Evolutionary conservation across 2,888 invertebrate genomes (phyloP).

Genomic region (Bombylius discolor): DNA sequence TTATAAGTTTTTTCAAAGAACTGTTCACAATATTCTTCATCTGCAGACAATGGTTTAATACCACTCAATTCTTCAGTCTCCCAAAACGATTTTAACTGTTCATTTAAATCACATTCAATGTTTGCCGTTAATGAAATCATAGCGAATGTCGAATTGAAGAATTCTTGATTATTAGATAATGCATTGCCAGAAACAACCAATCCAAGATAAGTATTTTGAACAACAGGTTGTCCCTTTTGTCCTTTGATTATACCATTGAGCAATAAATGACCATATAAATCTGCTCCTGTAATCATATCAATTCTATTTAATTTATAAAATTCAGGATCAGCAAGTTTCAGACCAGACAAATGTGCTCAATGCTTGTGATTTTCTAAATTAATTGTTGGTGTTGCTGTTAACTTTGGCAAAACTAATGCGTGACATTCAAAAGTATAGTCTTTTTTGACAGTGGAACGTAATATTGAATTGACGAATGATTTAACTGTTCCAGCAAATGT

Average conservation of each 20-base stretch:
- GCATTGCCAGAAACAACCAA: not conserved
- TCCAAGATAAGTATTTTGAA: not conserved
- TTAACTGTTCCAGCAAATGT: not conserved
- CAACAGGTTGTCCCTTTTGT: not conserved
- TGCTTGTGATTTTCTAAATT: not conserved
- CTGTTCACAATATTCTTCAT: not conserved
- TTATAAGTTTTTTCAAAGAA: not conserved
- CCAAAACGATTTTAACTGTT: not conserved
- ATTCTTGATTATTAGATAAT: too few relatives aligned
- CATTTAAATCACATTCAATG: not conserved
- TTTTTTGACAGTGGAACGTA: not conserved
- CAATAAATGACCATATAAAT: not conserved
- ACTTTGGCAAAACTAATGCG: not conserved
- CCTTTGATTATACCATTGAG: not conserved
- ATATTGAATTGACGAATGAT: too few relatives aligned
- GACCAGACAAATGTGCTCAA: not conserved
- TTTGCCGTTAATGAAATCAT: not conserved
- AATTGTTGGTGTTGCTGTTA: not conserved
- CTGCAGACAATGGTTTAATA: not conserved
- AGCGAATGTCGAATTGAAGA: not conserved
- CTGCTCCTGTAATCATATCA: not conserved
- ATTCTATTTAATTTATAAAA: not conserved
- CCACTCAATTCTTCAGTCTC: not conserved
- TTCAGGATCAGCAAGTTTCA: not conserved
- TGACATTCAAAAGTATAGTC: not conserved